Percentiles rank a stretch among this genome's conserved stretches.
These are phyloP conservation scores for Drosophila kambysellisi DNA, from an alignment of 2,888 invertebrate species.

Conservation along the genomic window DNA sequence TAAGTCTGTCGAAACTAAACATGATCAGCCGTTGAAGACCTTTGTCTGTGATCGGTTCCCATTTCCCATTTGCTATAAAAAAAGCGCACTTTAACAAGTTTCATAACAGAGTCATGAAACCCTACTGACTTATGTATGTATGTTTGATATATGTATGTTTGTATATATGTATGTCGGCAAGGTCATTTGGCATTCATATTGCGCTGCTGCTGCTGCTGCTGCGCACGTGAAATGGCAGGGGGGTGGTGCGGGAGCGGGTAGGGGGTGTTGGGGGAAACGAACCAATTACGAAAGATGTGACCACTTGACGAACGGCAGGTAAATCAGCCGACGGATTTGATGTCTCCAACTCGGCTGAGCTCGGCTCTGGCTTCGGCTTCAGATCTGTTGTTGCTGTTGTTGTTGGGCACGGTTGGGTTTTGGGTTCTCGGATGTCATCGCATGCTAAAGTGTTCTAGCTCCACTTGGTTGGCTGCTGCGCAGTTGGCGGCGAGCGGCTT, in stretches of 20 bases:
- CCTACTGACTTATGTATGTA: not conserved
- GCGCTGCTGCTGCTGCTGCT: constrained; percentile 12
- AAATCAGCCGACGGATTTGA: constrained; percentile 34
- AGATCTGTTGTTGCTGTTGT: not conserved
- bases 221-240: not conserved
- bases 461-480: constrained; percentile 38
- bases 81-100: constrained; percentile 21
- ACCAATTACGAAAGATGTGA: constrained; percentile 58
- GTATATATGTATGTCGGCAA: constrained; percentile 27
- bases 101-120: constrained; percentile 40
- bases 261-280: not conserved
- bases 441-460: constrained; percentile 3
- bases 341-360: constrained; percentile 1
- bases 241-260: not conserved
- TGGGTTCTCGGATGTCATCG: constrained; percentile 7
- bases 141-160: constrained; percentile 1
- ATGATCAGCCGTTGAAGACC: constrained; percentile 2
- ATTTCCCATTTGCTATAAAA: constrained; percentile 17
- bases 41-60: constrained; percentile 16
- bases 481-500: constrained; percentile 49
- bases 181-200: constrained; percentile 50
- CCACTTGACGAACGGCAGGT: constrained; percentile 45
- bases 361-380: constrained; percentile 11
- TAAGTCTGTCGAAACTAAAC: not conserved
- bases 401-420: constrained; percentile 18